Conservation (phyloP, 2,113 vertebrate species). For the Catharus minimus region DNA sequence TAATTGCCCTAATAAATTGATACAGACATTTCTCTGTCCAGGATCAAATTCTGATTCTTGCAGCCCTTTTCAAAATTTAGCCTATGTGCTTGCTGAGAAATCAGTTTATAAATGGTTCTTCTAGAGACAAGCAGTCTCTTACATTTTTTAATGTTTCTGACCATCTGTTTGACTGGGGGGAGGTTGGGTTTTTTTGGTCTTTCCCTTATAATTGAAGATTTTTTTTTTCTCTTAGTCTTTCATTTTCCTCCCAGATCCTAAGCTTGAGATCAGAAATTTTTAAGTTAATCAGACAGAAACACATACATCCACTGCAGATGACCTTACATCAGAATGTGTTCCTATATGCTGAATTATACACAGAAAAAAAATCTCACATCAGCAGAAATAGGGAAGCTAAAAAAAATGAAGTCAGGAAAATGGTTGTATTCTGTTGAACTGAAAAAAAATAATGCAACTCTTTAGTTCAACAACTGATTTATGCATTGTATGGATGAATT, state of each 20-base stretch:
- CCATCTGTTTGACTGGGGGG: background rate
- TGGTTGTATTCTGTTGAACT: background rate
- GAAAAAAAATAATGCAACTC: background rate
- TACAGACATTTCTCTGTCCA: background rate
- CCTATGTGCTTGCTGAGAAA: background rate
- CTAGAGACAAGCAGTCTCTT: background rate
- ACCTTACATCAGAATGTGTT: background rate
- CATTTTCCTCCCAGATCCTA: background rate
- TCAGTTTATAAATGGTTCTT: background rate
- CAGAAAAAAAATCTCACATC: background rate
- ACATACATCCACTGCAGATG: background rate
- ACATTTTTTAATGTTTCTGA: background rate
- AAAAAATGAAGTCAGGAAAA: background rate
- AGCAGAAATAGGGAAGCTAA: background rate
- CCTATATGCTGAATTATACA: background rate
- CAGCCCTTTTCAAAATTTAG: background rate
- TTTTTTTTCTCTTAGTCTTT: background rate
- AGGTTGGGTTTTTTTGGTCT: rapidly evolving
- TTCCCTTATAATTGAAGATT: background rate
- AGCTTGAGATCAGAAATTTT: background rate
- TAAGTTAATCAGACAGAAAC: background rate
- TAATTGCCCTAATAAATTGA: background rate
- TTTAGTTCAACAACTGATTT: background rate
- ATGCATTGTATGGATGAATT: background rate
- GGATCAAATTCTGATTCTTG: background rate